Conservation (phyloP, 2,888 invertebrate species). For the Frankliniella fusca region DNA sequence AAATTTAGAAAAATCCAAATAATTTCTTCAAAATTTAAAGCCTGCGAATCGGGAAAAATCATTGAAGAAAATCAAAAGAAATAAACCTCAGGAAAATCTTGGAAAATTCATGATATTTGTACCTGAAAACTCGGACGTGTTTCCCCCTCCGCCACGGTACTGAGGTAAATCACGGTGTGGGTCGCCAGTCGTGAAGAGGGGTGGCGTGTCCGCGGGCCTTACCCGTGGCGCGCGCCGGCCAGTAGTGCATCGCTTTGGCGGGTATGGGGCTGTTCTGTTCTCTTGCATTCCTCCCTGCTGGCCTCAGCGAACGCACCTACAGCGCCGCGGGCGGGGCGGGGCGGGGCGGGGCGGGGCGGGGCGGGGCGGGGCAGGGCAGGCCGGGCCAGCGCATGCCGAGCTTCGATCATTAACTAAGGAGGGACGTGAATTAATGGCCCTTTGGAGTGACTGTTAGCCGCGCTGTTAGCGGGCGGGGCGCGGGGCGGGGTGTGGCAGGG, state of each 20-base stretch:
- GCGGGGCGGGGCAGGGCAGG: neutral
- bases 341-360: neutral
- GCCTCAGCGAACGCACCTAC: neutral
- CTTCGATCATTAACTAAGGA: neutral
- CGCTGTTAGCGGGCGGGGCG: neutral
- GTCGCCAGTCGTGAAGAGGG: no score
- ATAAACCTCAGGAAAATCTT: no score
- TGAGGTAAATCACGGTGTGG: no score
- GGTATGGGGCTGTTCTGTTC: neutral
- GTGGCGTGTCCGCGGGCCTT: no score
- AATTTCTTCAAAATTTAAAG: no score
- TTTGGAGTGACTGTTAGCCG: neutral
- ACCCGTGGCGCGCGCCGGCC: no score
- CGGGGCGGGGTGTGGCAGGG: neutral
- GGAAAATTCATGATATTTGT: no score
- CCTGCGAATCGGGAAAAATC: no score
- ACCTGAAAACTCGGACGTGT: no score
- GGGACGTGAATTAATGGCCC: conserved; percentile 16
- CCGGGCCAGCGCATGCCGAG: neutral
- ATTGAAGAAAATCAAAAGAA: no score
- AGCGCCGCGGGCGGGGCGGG: neutral
- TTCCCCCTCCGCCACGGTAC: no score
- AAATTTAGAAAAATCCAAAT: no score
- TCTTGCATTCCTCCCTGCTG: neutral
- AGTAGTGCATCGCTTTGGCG: neutral